A percentile compares a stretch with the other conserved stretches of the same genome.
Conservation (phyloP, 2,797 vertebrate species). For the Lagodon rhomboides region DNA sequence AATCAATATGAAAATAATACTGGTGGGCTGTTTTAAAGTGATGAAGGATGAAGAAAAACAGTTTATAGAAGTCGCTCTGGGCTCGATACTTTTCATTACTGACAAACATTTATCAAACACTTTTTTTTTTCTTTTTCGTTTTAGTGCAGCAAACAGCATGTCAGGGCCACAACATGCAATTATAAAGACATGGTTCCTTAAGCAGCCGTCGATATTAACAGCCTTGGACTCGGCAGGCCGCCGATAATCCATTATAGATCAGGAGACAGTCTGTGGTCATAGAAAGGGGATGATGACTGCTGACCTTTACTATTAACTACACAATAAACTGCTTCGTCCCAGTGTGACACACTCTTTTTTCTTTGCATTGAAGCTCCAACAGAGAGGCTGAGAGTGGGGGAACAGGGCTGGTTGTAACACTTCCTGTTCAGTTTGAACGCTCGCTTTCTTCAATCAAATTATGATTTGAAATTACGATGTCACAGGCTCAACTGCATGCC, state of each 20-base stretch:
- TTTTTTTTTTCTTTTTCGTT: neutral
- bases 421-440: too few relatives aligned
- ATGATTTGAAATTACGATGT: neutral
- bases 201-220: conserved; percentile 56
- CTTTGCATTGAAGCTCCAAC: neutral
- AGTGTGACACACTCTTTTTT: neutral
- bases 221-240: conserved; percentile 12
- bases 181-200: conserved; percentile 61
- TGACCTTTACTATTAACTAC: conserved; percentile 43
- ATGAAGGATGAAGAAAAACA: conserved; percentile 3
- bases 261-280: conserved; percentile 22
- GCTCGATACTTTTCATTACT: neutral
- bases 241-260: conserved; percentile 48
- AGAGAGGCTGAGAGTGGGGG: neutral
- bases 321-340: neutral
- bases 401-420: neutral
- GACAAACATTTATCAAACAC: conserved; percentile 29
- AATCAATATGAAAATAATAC: conserved; percentile 63
- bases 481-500: neutral
- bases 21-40: conserved; percentile 33
- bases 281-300: conserved; percentile 18
- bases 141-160: conserved; percentile 14
- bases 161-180: conserved; percentile 53
- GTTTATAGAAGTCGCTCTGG: neutral
- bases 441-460: neutral